Conservation (phyloP, 2,888 invertebrate species). For the Odontocerum albicorne region DNA sequence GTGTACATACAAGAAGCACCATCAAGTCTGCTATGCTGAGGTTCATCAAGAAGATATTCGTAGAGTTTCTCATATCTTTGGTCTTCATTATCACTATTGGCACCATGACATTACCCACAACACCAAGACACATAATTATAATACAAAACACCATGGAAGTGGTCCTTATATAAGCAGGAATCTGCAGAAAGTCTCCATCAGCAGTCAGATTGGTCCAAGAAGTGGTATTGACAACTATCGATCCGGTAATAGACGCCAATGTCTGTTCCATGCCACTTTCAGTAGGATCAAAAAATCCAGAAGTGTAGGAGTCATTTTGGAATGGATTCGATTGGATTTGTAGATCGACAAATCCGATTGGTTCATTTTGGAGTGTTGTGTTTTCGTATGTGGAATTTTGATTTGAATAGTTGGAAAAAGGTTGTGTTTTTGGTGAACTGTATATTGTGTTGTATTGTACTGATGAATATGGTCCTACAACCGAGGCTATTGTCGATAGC, state of each 20-base stretch:
- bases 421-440: slow-evolving; percentile 6
- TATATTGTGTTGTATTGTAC: slow-evolving; percentile 1
- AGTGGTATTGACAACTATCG: slow-evolving; percentile 10
- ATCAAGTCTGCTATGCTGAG: slow-evolving; percentile 90
- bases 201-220: slow-evolving; percentile 14
- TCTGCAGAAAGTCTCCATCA: slow-evolving; percentile 52
- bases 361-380: slow-evolving; percentile 3
- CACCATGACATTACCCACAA: slow-evolving; percentile 91
- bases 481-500: slow-evolving; percentile 35
- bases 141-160: slow-evolving; percentile 88
- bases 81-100: slow-evolving; percentile 90
- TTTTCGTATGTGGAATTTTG: slow-evolving; percentile 10
- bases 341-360: too few species aligned
- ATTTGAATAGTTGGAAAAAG: background rate
- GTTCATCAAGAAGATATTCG: slow-evolving; percentile 93
- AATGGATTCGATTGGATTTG: background rate
- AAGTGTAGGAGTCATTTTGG: slow-evolving; percentile 19
- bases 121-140: slow-evolving; percentile 85
- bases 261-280: slow-evolving; percentile 20
- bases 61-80: slow-evolving; percentile 92
- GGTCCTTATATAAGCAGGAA: slow-evolving; percentile 84
- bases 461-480: slow-evolving; percentile 24
- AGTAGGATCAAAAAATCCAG: slow-evolving; percentile 1
- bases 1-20: slow-evolving; percentile 89
- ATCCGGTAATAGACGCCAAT: slow-evolving; percentile 14